Evolutionary conservation across 2,113 vertebrate genomes (phyloP).

Genomic region (Hylia prasina): DNA sequence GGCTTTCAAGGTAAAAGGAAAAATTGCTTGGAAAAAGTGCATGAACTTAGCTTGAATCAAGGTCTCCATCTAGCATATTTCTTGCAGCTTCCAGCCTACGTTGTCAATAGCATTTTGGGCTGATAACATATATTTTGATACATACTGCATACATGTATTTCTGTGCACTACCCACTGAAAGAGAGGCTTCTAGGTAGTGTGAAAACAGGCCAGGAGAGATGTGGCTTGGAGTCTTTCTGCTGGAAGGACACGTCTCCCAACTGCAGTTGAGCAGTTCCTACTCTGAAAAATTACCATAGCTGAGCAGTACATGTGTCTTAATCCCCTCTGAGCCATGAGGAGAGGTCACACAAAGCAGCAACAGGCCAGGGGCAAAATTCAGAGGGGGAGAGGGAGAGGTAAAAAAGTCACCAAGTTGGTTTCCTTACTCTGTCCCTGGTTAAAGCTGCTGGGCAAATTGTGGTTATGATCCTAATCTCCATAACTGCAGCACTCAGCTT

Average conservation of each 20-base stretch:
- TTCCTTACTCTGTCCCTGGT: neutral
- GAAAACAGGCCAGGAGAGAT: neutral
- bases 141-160: neutral
- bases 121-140: neutral
- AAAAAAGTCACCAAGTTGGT: neutral
- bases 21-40: neutral
- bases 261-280: neutral
- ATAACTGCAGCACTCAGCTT: neutral
- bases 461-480: neutral
- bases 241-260: neutral
- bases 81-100: neutral
- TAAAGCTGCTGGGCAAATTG: neutral
- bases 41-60: neutral
- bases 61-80: neutral
- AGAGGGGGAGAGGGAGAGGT: neutral
- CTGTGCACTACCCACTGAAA: neutral
- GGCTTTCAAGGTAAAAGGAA: constrained; percentile 85
- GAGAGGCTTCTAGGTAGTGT: neutral
- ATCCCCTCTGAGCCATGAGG: neutral
- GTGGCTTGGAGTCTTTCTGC: neutral
- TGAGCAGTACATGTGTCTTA: neutral
- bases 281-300: neutral
- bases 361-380: neutral
- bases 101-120: neutral
- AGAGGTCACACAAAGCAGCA: neutral